phyloP scores from a whole-genome alignment of 2,113 vertebrate genomes.

The Orcinus orca region DNA sequence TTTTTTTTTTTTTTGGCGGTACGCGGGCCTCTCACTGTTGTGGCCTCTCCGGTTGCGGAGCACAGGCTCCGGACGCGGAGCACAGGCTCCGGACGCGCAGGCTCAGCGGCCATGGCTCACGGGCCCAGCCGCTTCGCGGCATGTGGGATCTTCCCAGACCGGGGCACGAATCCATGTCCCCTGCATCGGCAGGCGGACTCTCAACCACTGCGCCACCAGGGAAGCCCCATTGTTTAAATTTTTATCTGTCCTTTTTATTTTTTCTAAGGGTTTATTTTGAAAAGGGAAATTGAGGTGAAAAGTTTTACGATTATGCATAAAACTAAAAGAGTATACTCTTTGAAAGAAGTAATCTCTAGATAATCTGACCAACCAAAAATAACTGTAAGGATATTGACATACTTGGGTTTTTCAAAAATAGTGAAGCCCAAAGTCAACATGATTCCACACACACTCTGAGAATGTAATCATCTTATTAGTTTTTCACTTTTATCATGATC shows the following conservation, averaged over 20 bases:
- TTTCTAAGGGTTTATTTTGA: conserved; percentile 7
- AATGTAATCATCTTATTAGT: neutral
- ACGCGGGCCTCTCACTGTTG: no score
- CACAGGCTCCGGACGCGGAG: no score
- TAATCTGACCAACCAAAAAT: neutral
- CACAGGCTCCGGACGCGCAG: no score
- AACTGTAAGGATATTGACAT: neutral
- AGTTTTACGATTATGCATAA: neutral
- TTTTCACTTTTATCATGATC: neutral
- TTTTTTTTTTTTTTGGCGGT: neutral
- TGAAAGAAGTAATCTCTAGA: neutral
- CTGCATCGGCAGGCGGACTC: no score
- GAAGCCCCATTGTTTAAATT: neutral
- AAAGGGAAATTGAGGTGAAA: neutral
- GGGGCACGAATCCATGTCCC: fast-evolving
- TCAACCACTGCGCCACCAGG: no score
- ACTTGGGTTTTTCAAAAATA: neutral
- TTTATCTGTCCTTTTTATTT: neutral
- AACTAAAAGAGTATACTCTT: neutral
- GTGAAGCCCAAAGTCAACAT: neutral
- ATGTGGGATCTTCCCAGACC: no score
- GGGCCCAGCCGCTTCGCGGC: no score
- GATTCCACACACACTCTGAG: neutral
- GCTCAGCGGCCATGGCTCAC: no score
- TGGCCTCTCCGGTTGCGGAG: no score